A percentile compares a stretch with the other conserved stretches of the same genome.
These are phyloP conservation scores for Pandemis heparana DNA, from an alignment of 2,888 invertebrate species.

Conservation along the genomic window DNA sequence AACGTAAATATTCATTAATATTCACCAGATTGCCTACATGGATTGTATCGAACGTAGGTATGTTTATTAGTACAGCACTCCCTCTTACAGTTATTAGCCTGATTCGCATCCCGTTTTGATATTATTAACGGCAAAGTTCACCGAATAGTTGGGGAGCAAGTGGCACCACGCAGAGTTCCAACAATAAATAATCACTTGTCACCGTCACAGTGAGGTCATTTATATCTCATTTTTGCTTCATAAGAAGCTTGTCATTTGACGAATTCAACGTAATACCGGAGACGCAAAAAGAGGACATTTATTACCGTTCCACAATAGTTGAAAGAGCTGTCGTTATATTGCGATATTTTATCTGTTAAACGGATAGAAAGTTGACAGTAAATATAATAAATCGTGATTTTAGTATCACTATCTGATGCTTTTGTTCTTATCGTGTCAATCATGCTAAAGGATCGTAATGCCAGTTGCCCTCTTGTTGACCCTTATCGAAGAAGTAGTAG, in stretches of 20 bases:
- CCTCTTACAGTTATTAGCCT: background rate
- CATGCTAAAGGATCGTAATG: conserved; percentile 4
- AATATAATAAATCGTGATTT: conserved; percentile 1
- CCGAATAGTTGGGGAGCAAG: conserved; percentile 13
- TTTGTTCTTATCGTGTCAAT: conserved; percentile 24
- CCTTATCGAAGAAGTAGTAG: background rate
- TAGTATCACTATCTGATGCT: conserved; percentile 8
- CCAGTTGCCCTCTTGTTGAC: conserved; percentile 4
- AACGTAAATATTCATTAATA: background rate
- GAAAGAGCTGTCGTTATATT: conserved; percentile 7
- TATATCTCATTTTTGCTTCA: conserved; percentile 17
- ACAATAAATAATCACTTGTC: conserved; percentile 26
- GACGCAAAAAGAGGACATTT: conserved; percentile 31
- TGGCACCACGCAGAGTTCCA: conserved; percentile 15
- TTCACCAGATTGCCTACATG: background rate
- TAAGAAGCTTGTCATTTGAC: conserved; percentile 17
- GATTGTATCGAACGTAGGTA: background rate
- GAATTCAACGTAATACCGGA: conserved; percentile 4
- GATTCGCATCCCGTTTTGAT: background rate
- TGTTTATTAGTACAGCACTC: conserved; percentile 1
- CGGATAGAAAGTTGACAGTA: conserved; percentile 8
- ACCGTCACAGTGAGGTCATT: conserved; percentile 16
- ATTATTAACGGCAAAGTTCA: background rate
- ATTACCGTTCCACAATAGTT: conserved; percentile 25
- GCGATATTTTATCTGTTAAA: conserved; percentile 12